Evolutionary conservation across 2,113 vertebrate species (phyloP), one percentile per base, ranked within the genome.

Genomic region (Entelurus aequoreus): DNA sequence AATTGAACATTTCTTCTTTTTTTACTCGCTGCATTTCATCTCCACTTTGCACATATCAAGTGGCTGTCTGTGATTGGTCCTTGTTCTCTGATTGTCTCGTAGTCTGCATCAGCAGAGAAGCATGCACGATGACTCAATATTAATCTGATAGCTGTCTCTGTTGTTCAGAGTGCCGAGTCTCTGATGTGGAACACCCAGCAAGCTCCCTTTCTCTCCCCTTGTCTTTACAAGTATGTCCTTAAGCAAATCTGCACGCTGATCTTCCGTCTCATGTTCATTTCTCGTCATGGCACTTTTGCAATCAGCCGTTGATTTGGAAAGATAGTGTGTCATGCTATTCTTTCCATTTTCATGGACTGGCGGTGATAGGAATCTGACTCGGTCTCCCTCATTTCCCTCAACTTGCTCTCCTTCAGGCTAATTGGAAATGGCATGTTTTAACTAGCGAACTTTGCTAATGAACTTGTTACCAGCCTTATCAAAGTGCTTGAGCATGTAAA

Each of bases 381-480:
- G 4, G 61, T 74, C 76, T 79, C 76, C 71, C 72, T 82, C 79
- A 67, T 81, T 74, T 72, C 69, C 72, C 74, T 68, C 28, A 72
- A 54, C 78, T 66, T 68, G 75, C 80, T 79, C 77, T 90, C 76
- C 90, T 87, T 80, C 62, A 73, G 90, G 88, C 87, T 87, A 87
- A 88, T 88, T 87, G 85, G 82, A 81, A 84, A 71, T 79, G 73
- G 77, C 57, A 80, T 65, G 84, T 66, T 74, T 84, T 83, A 82
- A 85, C 79, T 81, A 84, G 81, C 87, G 81, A 86, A 87, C 84
- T 82, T 82, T 72, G 75, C 76, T 88, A 91, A 90, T 91, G 88
- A 91, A 90, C 89, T 87, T 88, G 83, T 88, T 85, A 81, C 69
- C 76, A 35, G 82, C 67, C 85, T 88, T 88, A 90, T 90, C 88